Percentiles rank a stretch among this genome's conserved stretches.
Evolutionary conservation across 1,140 invertebrate species (phyloP).

Genomic region (Triops cancriformis): DNA sequence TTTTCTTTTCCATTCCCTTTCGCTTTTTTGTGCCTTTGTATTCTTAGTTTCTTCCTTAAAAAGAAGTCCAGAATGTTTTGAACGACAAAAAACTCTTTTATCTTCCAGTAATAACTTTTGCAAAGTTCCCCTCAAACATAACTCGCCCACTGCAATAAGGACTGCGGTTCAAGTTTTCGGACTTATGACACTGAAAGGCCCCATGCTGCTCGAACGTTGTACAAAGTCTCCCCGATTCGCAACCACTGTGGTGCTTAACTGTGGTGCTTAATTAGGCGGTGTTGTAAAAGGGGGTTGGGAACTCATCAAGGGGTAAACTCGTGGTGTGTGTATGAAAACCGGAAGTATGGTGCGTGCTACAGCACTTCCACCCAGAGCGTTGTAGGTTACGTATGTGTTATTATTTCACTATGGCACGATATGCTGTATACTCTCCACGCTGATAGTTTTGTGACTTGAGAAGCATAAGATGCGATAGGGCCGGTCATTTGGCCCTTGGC

Average conservation of each 20-base stretch:
- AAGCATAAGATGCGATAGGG: neutral
- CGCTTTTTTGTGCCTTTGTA: too few species aligned
- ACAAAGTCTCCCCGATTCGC: neutral
- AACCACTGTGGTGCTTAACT: too few species aligned
- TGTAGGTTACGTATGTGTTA: neutral
- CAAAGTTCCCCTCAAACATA: neutral
- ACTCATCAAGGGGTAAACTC: neutral
- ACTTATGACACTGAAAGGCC: neutral
- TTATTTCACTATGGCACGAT: neutral
- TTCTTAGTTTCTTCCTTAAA: too few species aligned
- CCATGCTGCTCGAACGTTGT: neutral
- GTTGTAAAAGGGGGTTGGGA: slow-evolving; percentile 1
- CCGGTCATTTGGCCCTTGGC: neutral
- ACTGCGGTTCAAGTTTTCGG: neutral
- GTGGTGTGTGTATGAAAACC: neutral
- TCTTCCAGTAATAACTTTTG: neutral
- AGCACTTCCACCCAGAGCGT: neutral
- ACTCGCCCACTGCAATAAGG: neutral
- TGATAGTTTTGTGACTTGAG: neutral
- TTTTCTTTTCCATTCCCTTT: too few species aligned
- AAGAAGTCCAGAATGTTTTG: too few species aligned
- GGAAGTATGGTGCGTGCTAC: neutral
- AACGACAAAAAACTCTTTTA: too few species aligned
- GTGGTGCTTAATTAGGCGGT: neutral
- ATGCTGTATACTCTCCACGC: neutral